Conservation (phyloP, 2,797 vertebrate genomes). For the Onychomys leucogaster region DNA sequence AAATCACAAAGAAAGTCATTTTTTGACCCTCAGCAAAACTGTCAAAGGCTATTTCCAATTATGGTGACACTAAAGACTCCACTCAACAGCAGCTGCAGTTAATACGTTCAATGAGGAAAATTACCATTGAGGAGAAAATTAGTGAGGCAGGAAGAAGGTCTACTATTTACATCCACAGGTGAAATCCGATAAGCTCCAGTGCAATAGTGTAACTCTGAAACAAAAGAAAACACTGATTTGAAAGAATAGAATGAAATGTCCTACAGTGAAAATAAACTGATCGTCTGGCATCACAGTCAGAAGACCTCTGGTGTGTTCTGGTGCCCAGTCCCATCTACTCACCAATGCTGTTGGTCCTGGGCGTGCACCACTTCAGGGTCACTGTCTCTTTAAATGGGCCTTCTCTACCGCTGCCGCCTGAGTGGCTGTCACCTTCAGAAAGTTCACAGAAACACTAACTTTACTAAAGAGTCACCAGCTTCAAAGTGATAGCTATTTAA, state of each 20-base stretch:
- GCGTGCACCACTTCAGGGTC: slow-evolving; percentile 99
- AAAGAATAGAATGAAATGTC: slow-evolving; percentile 69
- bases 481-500: neutral
- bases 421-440: slow-evolving; percentile 93
- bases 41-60: slow-evolving; percentile 8
- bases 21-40: slow-evolving; percentile 41
- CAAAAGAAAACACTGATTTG: slow-evolving; percentile 70
- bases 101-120: slow-evolving; percentile 64
- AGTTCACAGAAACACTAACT: neutral
- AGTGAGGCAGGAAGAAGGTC: slow-evolving; percentile 98
- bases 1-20: slow-evolving; percentile 36
- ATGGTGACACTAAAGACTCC: neutral
- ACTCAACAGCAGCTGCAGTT: slow-evolving; percentile 10
- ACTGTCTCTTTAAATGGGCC: slow-evolving; percentile 96
- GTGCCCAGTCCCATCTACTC: slow-evolving; percentile 65
- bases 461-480: slow-evolving; percentile 9
- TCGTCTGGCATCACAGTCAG: neutral
- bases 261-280: neutral
- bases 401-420: slow-evolving; percentile 93
- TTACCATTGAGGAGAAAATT: slow-evolving; percentile 99
- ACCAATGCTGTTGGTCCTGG: slow-evolving; percentile 96
- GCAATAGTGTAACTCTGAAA: slow-evolving; percentile 97
- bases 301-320: neutral
- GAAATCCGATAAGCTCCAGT: slow-evolving; percentile 98
- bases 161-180: slow-evolving; percentile 98